Conservation (phyloP, 2,797 vertebrate species). For the Triplophysa yarkandensis region DNA sequence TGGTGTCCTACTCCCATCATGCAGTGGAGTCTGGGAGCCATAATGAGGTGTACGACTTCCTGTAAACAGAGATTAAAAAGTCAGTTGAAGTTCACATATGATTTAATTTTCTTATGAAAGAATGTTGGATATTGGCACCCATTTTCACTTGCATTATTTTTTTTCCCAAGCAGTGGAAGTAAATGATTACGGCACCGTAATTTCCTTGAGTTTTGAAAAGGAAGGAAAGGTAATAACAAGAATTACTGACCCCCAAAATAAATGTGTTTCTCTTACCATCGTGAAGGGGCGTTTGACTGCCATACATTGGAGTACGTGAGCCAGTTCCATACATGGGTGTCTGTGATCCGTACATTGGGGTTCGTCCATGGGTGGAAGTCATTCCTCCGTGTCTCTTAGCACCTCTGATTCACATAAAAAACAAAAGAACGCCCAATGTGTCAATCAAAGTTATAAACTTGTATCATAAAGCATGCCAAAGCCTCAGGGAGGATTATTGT, state of each 20-base stretch:
- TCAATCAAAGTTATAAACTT: not conserved
- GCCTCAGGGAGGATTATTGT: too few species aligned
- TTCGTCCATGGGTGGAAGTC: constrained; percentile 85
- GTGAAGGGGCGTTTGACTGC: constrained; percentile 90
- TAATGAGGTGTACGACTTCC: constrained; percentile 93
- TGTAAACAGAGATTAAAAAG: constrained; percentile 44
- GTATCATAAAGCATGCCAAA: not conserved
- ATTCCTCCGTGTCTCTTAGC: constrained; percentile 81
- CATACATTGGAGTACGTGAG: constrained; percentile 93
- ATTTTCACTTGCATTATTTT: too few species aligned
- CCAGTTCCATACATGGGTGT: constrained; percentile 92
- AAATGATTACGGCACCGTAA: too few species aligned
- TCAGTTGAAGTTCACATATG: not conserved
- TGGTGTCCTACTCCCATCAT: constrained; percentile 92
- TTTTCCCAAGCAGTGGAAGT: too few species aligned
- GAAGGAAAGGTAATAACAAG: too few species aligned
- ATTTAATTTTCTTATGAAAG: too few species aligned
- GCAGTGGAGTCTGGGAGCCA: constrained; percentile 91
- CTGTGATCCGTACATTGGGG: constrained; percentile 92
- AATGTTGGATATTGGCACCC: too few species aligned
- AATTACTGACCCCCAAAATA: not conserved
- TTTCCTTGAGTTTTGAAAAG: too few species aligned
- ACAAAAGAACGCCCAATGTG: not conserved
- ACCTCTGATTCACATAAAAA: constrained; percentile 69
- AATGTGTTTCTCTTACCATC: constrained; percentile 79